Percentiles rank a stretch among this genome's conserved stretches.
Conservation (phyloP, 2,113 vertebrate genomes). For the Cinclus cinclus region DNA sequence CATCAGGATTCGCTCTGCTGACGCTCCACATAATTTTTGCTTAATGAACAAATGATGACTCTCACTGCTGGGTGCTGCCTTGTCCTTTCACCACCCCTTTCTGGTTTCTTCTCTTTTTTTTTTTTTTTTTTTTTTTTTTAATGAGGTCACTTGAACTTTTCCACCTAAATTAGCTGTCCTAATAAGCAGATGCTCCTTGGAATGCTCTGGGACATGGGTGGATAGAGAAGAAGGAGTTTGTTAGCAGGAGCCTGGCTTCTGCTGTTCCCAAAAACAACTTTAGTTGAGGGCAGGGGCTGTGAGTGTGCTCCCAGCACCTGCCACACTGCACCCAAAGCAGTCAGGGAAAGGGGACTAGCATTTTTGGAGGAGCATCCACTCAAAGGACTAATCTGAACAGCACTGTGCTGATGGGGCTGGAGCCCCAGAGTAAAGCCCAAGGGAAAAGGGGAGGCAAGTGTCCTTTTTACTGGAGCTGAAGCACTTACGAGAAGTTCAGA, state of each 20-base stretch:
- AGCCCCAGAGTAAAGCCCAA: not conserved
- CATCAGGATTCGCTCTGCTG: fast-evolving
- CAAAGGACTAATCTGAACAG: not conserved
- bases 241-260: not conserved
- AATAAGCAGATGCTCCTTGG: not conserved
- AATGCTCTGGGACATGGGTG: not conserved
- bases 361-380: not conserved
- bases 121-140: not conserved
- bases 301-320: not conserved
- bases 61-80: not conserved
- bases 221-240: not conserved
- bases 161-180: slow-evolving; percentile 23
- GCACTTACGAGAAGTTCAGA: not conserved
- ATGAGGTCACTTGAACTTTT: slow-evolving; percentile 18
- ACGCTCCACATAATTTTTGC: not conserved
- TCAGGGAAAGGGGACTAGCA: not conserved
- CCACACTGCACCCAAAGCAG: not conserved
- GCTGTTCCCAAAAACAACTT: not conserved
- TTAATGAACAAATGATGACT: not conserved
- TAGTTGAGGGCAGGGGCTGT: not conserved
- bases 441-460: not conserved
- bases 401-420: not conserved
- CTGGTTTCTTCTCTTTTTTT: not conserved
- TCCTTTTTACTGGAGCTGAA: not conserved
- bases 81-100: not conserved